Evolutionary conservation across 2,113 vertebrate genomes (phyloP).

Genomic region (Penelope pileata): DNA sequence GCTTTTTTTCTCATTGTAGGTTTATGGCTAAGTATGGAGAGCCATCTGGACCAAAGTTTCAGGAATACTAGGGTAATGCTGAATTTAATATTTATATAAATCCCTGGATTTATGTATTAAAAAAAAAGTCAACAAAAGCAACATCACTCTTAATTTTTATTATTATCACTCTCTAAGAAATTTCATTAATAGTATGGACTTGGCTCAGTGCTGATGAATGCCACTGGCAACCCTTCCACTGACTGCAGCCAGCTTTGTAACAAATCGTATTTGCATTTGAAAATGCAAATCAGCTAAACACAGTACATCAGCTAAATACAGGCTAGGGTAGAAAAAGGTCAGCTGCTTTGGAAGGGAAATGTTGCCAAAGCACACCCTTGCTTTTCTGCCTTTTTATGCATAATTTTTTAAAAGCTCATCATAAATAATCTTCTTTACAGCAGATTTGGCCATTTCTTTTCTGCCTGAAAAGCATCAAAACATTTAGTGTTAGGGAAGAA

Average conservation of each 20-base stretch:
- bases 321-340: not conserved
- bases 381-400: not conserved
- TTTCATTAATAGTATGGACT: not conserved
- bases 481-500: not conserved
- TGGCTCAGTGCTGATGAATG: slow-evolving; percentile 2
- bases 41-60: not conserved
- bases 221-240: not conserved
- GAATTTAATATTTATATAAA: not conserved
- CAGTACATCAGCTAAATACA: not conserved
- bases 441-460: not conserved
- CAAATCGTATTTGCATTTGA: not conserved
- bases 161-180: not conserved
- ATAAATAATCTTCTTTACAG: not conserved
- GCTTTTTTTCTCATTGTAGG: not conserved
- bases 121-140: not conserved
- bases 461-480: not conserved
- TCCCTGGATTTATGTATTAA: slow-evolving; percentile 6
- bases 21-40: not conserved
- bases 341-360: not conserved
- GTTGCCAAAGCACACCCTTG: not conserved
- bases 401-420: not conserved
- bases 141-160: not conserved
- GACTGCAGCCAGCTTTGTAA: not conserved
- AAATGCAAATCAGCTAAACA: not conserved
- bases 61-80: not conserved